Percentiles rank a stretch among this genome's conserved stretches.
phyloP scores from a whole-genome alignment of 2,113 vertebrate species.

The Phrynosoma blainvillii region DNA sequence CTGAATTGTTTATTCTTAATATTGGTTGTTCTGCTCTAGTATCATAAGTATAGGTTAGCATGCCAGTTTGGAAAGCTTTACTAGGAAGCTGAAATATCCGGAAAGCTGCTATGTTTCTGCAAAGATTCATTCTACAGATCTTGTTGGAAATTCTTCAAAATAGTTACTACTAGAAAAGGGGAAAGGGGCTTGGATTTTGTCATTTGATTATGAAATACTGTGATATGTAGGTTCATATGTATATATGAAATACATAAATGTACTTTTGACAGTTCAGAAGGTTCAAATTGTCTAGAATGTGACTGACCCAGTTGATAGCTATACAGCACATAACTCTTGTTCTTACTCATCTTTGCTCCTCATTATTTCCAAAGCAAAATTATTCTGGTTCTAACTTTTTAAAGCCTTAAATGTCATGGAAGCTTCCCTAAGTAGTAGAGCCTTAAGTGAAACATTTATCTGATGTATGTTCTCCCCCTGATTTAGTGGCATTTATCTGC shows the following conservation, averaged over 20 bases:
- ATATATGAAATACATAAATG: too few relatives aligned
- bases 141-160: not conserved
- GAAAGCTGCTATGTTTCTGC: slow-evolving; percentile 26
- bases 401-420: not conserved
- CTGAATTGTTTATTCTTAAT: slow-evolving; percentile 29
- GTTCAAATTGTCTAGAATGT: not conserved
- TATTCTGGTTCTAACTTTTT: not conserved
- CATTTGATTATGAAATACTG: not conserved
- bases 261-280: not conserved
- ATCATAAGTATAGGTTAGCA: slow-evolving; percentile 19
- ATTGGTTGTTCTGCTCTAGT: slow-evolving; percentile 6
- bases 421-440: not conserved
- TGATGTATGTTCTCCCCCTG: not conserved
- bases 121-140: not conserved
- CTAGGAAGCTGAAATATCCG: slow-evolving; percentile 30
- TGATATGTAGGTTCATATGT: too few relatives aligned
- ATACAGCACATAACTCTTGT: too few relatives aligned
- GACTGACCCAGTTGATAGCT: not conserved
- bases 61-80: slow-evolving; percentile 35
- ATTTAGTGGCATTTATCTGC: not conserved
- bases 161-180: not conserved
- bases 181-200: not conserved
- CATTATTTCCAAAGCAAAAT: not conserved
- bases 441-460: not conserved
- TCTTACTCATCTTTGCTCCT: not conserved